Conservation (phyloP, 1,140 invertebrate genomes). For the Hypothenemus hampei region DNA sequence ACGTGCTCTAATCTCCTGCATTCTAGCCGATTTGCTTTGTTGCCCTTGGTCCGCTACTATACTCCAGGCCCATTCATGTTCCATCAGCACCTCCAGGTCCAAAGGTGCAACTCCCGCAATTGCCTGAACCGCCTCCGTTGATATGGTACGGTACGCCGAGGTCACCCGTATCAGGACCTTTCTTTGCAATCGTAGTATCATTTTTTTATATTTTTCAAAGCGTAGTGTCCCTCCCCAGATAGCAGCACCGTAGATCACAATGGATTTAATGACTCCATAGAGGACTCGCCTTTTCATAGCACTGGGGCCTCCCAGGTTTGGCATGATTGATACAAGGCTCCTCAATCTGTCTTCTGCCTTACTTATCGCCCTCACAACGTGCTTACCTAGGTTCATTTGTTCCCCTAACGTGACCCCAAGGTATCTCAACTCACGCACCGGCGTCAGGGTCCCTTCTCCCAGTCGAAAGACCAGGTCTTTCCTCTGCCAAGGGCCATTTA, state of each 20-base stretch:
- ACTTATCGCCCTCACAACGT: not conserved
- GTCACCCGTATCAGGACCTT: conserved; percentile 4
- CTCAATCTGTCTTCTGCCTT: conserved; percentile 5
- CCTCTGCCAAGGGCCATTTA: conserved; percentile 26
- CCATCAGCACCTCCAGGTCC: conserved; percentile 9
- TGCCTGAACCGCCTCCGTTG: conserved; percentile 13
- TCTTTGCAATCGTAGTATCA: conserved; percentile 9
- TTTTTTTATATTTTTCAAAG: conserved; percentile 8
- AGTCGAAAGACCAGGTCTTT: conserved; percentile 11
- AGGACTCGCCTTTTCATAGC: conserved; percentile 4
- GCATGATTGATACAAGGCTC: conserved; percentile 9
- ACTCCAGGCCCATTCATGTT: not conserved
- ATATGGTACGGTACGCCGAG: conserved; percentile 17
- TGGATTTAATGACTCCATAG: conserved; percentile 11
- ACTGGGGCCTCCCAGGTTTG: conserved; percentile 17
- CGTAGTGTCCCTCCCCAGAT: conserved; percentile 7
- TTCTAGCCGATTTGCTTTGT: not conserved
- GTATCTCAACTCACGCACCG: conserved; percentile 18
- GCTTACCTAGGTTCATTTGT: not conserved
- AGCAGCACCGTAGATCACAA: conserved; percentile 12
- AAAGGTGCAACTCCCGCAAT: conserved; percentile 11
- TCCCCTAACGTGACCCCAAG: conserved; percentile 16
- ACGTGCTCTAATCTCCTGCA: not conserved
- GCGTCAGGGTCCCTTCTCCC: not conserved
- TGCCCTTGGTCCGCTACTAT: not conserved